Evolutionary conservation across 2,797 vertebrate species (phyloP).

Genomic region (Eulemur coronatus): DNA sequence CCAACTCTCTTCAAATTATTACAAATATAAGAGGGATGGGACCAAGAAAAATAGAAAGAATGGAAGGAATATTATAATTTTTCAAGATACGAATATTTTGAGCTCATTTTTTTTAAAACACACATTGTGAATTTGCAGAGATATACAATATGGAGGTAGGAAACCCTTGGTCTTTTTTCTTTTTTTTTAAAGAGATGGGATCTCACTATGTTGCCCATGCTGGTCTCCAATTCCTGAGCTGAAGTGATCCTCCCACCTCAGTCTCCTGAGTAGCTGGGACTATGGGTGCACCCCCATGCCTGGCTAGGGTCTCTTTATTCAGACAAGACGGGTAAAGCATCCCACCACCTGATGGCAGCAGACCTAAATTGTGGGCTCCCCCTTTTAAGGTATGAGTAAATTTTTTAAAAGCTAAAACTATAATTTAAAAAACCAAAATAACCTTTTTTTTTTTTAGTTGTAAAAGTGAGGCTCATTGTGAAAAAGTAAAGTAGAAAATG

Average conservation of each 20-base stretch:
- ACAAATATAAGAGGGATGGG: neutral
- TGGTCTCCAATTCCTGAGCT: too few species aligned
- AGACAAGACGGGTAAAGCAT: neutral
- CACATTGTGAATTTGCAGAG: neutral
- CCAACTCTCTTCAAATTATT: neutral
- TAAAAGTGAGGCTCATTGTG: neutral
- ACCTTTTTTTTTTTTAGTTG: neutral
- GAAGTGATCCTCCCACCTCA: too few species aligned
- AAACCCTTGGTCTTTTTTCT: neutral
- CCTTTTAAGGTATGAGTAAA: neutral
- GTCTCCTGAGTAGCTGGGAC: too few species aligned
- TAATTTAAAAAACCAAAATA: neutral
- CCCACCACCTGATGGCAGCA: neutral
- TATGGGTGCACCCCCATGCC: too few species aligned
- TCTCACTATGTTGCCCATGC: too few species aligned
- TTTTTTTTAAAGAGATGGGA: too few species aligned
- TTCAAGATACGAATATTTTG: constrained; percentile 7
- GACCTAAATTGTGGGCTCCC: neutral
- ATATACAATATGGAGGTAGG: neutral
- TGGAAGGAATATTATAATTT: neutral
- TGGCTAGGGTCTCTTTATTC: neutral
- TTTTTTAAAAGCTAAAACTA: constrained; percentile 1
- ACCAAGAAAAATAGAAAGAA: neutral
- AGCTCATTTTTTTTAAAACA: neutral
- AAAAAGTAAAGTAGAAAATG: constrained; percentile 23